Conservation (phyloP, 2,797 vertebrate genomes). For the Mastacembelus armatus region DNA sequence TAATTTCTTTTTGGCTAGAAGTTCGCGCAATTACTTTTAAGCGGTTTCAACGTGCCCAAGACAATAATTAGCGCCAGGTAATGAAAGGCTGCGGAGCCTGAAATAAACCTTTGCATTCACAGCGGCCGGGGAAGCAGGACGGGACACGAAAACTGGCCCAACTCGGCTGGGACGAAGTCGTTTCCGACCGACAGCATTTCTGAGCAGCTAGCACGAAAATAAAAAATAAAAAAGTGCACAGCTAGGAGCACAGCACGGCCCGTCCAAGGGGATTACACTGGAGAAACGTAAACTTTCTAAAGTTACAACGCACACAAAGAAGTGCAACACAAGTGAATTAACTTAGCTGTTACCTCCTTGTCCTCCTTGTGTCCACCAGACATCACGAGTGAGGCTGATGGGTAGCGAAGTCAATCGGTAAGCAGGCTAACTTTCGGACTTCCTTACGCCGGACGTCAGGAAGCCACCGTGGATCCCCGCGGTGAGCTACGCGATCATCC, state of each 20-base stretch:
- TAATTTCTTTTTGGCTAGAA: background rate
- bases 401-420: constrained; percentile 10
- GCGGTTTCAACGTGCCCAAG: constrained; percentile 9
- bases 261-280: background rate
- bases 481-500: constrained; percentile 65
- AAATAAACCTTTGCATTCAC: background rate
- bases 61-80: constrained; percentile 12
- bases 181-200: background rate
- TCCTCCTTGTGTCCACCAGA: constrained; percentile 65
- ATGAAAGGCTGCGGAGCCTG: constrained; percentile 17
- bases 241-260: background rate
- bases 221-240: background rate
- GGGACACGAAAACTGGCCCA: constrained; percentile 2
- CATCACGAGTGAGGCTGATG: constrained; percentile 52
- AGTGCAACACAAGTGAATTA: background rate
- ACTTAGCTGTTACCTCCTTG: constrained; percentile 75
- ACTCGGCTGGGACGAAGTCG: constrained; percentile 13
- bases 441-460: constrained; percentile 74
- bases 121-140: background rate
- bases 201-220: background rate
- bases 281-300: constrained; percentile 15
- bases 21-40: constrained; percentile 17
- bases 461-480: constrained; percentile 66
- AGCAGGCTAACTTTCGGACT: constrained; percentile 62
- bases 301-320: constrained; percentile 11